phyloP scores from a whole-genome alignment of 2,797 vertebrate genomes.

The Adrianichthys oophorus region DNA sequence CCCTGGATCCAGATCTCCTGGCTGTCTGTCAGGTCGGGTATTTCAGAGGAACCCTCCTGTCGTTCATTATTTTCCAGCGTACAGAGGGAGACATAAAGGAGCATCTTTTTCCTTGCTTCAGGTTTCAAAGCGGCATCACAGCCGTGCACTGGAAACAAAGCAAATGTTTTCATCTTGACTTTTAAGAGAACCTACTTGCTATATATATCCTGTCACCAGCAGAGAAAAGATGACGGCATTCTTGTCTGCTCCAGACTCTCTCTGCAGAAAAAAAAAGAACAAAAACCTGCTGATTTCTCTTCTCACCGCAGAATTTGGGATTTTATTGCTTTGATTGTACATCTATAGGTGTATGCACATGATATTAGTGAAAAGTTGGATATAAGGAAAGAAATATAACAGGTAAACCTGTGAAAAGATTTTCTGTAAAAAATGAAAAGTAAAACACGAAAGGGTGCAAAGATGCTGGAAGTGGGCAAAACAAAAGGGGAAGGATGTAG shows the following conservation, averaged over 20 bases:
- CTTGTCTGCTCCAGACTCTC: slow-evolving; percentile 35
- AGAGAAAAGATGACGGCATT: slow-evolving; percentile 65
- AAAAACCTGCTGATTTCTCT: slow-evolving; percentile 57
- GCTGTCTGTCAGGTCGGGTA: slow-evolving; percentile 68
- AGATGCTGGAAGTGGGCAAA: slow-evolving; percentile 16
- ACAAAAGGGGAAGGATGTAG: slow-evolving; percentile 20
- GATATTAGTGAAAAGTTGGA: too few relatives aligned
- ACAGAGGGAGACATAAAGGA: slow-evolving; percentile 59
- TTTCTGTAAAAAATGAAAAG: too few relatives aligned
- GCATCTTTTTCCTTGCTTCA: slow-evolving; percentile 51
- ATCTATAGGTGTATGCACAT: slow-evolving; percentile 3
- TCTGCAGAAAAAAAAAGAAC: slow-evolving; percentile 49
- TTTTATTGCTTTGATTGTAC: slow-evolving; percentile 12
- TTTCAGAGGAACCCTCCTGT: slow-evolving; percentile 53
- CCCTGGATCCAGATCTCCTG: slow-evolving; percentile 52
- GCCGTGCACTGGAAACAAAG: slow-evolving; percentile 68
- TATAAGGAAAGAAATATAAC: too few relatives aligned
- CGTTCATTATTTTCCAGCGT: slow-evolving; percentile 54
- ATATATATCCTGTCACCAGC: slow-evolving; percentile 69
- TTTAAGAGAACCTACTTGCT: slow-evolving; percentile 75
- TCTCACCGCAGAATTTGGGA: slow-evolving; percentile 18
- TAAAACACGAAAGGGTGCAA: slow-evolving; percentile 21
- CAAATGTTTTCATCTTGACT: slow-evolving; percentile 73
- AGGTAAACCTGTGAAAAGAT: too few relatives aligned
- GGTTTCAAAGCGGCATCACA: slow-evolving; percentile 64